phyloP scores from a whole-genome alignment of 1,140 invertebrate species.

The Scaptomyza pallida region DNA sequence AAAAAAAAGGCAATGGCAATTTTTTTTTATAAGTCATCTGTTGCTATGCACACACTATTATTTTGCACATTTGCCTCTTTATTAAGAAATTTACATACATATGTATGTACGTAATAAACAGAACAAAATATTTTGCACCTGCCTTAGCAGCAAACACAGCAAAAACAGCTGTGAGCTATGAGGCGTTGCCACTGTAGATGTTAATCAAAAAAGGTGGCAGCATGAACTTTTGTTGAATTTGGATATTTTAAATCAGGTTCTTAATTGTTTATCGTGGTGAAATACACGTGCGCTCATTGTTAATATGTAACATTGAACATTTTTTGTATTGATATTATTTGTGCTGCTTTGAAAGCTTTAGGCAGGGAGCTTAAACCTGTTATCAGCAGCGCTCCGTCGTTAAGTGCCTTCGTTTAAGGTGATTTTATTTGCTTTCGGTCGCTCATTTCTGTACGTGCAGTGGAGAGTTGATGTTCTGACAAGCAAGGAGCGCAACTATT shows the following conservation, averaged over 20 bases:
- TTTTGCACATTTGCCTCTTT: neutral
- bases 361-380: slow-evolving; percentile 67
- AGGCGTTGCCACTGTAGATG: slow-evolving; percentile 15
- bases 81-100: too few species aligned
- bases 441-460: slow-evolving; percentile 43
- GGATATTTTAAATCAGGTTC: slow-evolving; percentile 7
- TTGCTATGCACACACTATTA: neutral
- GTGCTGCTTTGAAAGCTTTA: slow-evolving; percentile 33
- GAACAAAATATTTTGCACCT: slow-evolving; percentile 15
- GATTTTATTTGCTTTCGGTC: slow-evolving; percentile 35
- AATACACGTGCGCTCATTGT: neutral
- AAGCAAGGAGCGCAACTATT: slow-evolving; percentile 2
- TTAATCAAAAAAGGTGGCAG: slow-evolving; percentile 8
- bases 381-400: slow-evolving; percentile 45
- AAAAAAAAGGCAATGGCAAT: neutral
- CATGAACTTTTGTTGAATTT: slow-evolving; percentile 13
- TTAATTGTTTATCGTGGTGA: slow-evolving; percentile 17
- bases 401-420: slow-evolving; percentile 6
- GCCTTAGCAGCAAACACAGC: neutral
- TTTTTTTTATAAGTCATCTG: too few species aligned
- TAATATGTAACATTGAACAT: neutral
- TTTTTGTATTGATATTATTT: neutral
- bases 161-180: slow-evolving; percentile 20
- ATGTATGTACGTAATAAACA: neutral
- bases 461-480: slow-evolving; percentile 41